Percentiles rank a stretch among this genome's conserved stretches.
Conservation (phyloP, 2,113 vertebrate species). For the Poecile atricapillus region DNA sequence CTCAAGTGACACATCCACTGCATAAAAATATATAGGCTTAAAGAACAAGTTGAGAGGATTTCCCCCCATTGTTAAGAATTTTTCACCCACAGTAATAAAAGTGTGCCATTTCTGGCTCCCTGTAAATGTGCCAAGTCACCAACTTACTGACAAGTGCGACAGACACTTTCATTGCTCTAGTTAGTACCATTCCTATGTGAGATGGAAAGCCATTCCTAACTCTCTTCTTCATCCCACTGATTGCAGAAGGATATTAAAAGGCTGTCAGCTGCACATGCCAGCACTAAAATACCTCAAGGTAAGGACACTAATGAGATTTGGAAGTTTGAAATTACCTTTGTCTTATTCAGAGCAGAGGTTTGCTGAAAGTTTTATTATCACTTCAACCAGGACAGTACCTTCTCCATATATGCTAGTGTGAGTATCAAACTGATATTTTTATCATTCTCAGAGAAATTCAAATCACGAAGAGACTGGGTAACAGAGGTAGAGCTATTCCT, state of each 20-base stretch:
- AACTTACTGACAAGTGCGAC: background rate
- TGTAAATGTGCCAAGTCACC: background rate
- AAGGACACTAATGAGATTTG: background rate
- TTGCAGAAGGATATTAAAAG: background rate
- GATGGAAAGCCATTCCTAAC: background rate
- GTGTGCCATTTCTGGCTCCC: background rate
- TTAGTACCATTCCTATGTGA: background rate
- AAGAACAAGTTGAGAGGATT: background rate
- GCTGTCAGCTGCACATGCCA: background rate
- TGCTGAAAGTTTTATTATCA: background rate
- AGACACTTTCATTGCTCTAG: background rate
- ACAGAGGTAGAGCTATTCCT: background rate
- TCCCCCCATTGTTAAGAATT: background rate
- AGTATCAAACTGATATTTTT: background rate
- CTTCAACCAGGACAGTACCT: background rate
- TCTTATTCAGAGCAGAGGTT: background rate
- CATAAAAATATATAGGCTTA: background rate
- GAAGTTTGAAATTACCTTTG: background rate
- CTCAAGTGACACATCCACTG: background rate
- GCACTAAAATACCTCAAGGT: background rate
- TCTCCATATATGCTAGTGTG: too few species aligned
- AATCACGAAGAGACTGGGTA: accelerated
- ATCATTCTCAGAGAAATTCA: background rate
- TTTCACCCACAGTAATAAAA: background rate
- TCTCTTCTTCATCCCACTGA: background rate